These are phyloP conservation scores for Netelia inedita DNA, from an alignment of 2,888 invertebrate genomes.

Conservation along the genomic window DNA sequence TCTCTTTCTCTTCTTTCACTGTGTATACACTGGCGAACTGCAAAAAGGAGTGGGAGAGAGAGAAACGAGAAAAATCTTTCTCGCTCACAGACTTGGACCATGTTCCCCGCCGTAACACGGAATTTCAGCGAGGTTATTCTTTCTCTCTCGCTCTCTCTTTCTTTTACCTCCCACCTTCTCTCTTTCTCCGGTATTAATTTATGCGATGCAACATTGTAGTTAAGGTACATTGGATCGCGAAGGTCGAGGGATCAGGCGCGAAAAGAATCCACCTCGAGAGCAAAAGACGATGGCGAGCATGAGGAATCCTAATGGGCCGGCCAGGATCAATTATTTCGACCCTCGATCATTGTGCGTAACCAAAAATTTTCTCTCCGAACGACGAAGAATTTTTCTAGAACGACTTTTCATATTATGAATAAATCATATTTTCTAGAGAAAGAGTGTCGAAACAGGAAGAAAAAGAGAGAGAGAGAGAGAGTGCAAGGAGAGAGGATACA, in stretches of 20 bases:
- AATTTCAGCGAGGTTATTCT: slow-evolving; percentile 76
- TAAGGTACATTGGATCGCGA: slow-evolving; percentile 73
- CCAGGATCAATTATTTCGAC: slow-evolving; percentile 12
- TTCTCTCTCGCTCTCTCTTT: background rate
- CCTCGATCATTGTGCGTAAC: background rate
- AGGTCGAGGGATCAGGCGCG: slow-evolving; percentile 64
- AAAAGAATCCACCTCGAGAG: slow-evolving; percentile 1
- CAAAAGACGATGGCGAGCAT: slow-evolving; percentile 43
- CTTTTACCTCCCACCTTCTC: background rate
- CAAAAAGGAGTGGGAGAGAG: slow-evolving; percentile 39
- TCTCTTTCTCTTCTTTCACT: background rate
- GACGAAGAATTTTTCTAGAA: background rate
- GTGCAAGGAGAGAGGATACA: background rate
- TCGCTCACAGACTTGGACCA: slow-evolving; percentile 61
- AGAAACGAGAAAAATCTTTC: slow-evolving; percentile 32
- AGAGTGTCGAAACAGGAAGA: background rate
- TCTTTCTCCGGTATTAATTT: slow-evolving; percentile 79
- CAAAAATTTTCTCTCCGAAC: background rate
- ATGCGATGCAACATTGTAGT: slow-evolving; percentile 81
- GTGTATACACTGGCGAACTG: slow-evolving; percentile 27
- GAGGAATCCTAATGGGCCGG: slow-evolving; percentile 57
- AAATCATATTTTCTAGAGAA: too few species aligned
- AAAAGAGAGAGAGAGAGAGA: slow-evolving; percentile 7
- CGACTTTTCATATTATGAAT: too few species aligned
- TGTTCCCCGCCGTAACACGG: slow-evolving; percentile 76